A percentile compares a stretch with the other conserved stretches of the same genome.
phyloP scores from a whole-genome alignment of 2,113 vertebrate species.

The Lampris megalopsis region DNA sequence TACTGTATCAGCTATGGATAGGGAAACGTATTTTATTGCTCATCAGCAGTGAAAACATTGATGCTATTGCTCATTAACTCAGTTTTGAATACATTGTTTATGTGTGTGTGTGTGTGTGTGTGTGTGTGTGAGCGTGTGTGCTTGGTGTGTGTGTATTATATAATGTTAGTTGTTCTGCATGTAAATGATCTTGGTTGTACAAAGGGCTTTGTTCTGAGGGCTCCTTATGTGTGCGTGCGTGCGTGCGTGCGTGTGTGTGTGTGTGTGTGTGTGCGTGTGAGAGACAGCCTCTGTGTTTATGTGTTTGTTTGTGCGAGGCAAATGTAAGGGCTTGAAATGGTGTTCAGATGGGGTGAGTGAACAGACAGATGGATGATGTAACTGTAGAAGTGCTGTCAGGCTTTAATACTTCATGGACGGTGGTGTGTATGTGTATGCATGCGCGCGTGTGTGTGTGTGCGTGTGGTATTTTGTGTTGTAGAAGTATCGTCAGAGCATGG shows the following conservation, averaged over 20 bases:
- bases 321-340: slow-evolving; percentile 7
- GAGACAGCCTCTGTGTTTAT: background rate
- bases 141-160: slow-evolving; percentile 34
- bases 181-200: slow-evolving; percentile 72
- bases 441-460: slow-evolving; percentile 23
- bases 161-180: slow-evolving; percentile 72
- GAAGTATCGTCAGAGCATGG: slow-evolving; percentile 98
- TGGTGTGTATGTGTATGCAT: slow-evolving; percentile 1
- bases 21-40: slow-evolving; percentile 15
- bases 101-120: slow-evolving; percentile 30
- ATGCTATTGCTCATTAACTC: slow-evolving; percentile 35
- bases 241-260: slow-evolving; percentile 9
- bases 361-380: slow-evolving; percentile 4
- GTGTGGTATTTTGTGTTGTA: slow-evolving; percentile 76
- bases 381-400: background rate
- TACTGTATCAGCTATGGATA: background rate
- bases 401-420: background rate
- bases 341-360: no score
- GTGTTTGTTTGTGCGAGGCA: background rate
- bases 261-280: slow-evolving; percentile 30
- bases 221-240: slow-evolving; percentile 20
- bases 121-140: slow-evolving; percentile 43
- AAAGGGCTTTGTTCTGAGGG: slow-evolving; percentile 74
- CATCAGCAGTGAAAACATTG: slow-evolving; percentile 37
- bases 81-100: slow-evolving; percentile 21